Base-by-base conservation (phyloP, 2,888 invertebrate species). In the Catotricha subobsoleta region DNA sequence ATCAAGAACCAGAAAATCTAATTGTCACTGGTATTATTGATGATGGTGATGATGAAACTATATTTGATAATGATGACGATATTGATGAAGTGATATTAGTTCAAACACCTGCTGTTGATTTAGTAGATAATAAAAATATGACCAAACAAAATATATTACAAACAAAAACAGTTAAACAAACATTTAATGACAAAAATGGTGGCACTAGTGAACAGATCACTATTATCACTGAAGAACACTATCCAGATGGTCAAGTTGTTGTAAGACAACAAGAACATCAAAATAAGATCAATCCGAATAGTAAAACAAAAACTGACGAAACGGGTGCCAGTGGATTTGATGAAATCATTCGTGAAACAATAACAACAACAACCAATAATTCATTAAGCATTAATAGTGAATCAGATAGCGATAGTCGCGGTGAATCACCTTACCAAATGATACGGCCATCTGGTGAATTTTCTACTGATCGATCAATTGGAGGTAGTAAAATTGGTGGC, bases 341-440 rank as follows among this genome's bases (percentile, higher is more conserved):
- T n/a, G n/a, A n/a, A n/a, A n/a, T n/a, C n/a, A n/a, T n/a, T n/a
- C 12, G 35, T 35, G 20, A 35, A 12, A 16, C 10, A n/a, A 6
- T 20, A n/a, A 13, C 19, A 21, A 36, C 36, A 23, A 36, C 23
- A n/a, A n/a, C n/a, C n/a, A n/a, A n/a, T n/a, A n/a, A n/a, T 47
- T 54, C 56, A 45, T 55, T 54, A 45, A 57, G 56, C 9, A 43
- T 58, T 35, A 62, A 63, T 49, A 64, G 64, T 9, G 64, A 65
- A 48, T 62, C 63, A n/a, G 65, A 65, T 41, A 60, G 60, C 23
- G 64, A 64, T 44, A 55, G 57, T 47, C 54, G 54, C 21, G 41
- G 35, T 34, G 34, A 18, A 13, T 13, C n/a, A 7, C 13, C 16
- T 31, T 13, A 31, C 12, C 25, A 25, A 25, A 8, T 25, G 10